Evolutionary conservation across 2,888 invertebrate species (phyloP).

Genomic region (Prosopocoilus inquinatus): DNA sequence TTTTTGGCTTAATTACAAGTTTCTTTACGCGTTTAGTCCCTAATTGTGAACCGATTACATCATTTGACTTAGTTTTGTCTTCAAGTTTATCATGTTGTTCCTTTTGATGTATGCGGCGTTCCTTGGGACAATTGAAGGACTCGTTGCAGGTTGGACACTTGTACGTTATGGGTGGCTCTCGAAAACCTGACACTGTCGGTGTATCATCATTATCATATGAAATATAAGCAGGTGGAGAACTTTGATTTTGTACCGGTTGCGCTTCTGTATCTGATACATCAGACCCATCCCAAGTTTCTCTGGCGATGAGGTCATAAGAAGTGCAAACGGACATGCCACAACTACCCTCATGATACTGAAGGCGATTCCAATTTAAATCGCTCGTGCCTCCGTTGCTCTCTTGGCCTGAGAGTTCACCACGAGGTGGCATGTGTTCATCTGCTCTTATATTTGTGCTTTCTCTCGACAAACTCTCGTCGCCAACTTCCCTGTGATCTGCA

Average conservation of each 20-base stretch:
- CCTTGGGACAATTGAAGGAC: constrained; percentile 60
- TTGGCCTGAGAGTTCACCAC: constrained; percentile 83
- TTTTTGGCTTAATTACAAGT: constrained; percentile 40
- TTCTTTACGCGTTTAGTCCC: constrained; percentile 42
- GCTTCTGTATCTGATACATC: constrained; percentile 60
- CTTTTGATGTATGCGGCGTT: constrained; percentile 62
- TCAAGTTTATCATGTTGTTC: constrained; percentile 55
- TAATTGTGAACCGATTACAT: constrained; percentile 36
- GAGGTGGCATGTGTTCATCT: constrained; percentile 84
- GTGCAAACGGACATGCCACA: constrained; percentile 48
- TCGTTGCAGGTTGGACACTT: constrained; percentile 61
- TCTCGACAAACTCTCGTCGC: constrained; percentile 43
- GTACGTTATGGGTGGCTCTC: constrained; percentile 51
- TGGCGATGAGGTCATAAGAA: constrained; percentile 65
- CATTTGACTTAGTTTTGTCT: constrained; percentile 41
- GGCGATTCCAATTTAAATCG: constrained; percentile 74
- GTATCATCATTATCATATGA: constrained; percentile 31
- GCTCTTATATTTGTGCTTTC: constrained; percentile 73
- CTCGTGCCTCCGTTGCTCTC: constrained; percentile 80
- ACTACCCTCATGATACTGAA: constrained; percentile 61
- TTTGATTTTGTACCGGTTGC: constrained; percentile 15
- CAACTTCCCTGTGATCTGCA: constrained; percentile 14
- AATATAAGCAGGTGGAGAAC: neutral
- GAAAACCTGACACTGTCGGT: constrained; percentile 42
- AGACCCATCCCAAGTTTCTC: constrained; percentile 67